Conservation (phyloP, 2,888 invertebrate species). For the Coelopa pilipes region DNA sequence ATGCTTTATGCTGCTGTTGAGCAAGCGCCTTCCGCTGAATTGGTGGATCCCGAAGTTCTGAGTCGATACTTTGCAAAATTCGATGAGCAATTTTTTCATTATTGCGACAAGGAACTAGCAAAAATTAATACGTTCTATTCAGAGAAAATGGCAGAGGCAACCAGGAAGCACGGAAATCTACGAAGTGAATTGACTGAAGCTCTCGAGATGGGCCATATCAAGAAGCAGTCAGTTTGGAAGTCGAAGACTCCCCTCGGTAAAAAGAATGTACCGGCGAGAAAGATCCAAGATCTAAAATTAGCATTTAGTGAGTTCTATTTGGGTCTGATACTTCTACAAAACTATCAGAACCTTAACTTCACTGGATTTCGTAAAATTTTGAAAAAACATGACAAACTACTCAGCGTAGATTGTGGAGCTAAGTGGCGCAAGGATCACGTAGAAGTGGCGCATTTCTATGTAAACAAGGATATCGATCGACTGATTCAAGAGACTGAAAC, state of each 20-base stretch:
- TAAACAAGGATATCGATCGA: slow-evolving; percentile 85
- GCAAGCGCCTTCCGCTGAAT: slow-evolving; percentile 80
- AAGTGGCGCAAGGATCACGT: slow-evolving; percentile 83
- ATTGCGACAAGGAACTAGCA: slow-evolving; percentile 84
- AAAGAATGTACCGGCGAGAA: slow-evolving; percentile 72
- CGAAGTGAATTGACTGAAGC: slow-evolving; percentile 76
- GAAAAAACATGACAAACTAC: slow-evolving; percentile 88
- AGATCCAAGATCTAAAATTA: slow-evolving; percentile 83
- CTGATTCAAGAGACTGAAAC: slow-evolving; percentile 84
- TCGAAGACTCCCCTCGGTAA: slow-evolving; percentile 65
- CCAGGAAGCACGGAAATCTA: slow-evolving; percentile 80
- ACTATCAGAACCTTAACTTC: slow-evolving; percentile 88
- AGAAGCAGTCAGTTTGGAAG: slow-evolving; percentile 64
- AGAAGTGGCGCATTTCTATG: slow-evolving; percentile 85
- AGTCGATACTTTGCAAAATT: slow-evolving; percentile 81
- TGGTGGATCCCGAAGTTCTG: slow-evolving; percentile 76
- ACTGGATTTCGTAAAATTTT: slow-evolving; percentile 91
- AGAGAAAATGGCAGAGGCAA: slow-evolving; percentile 91
- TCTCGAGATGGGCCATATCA: slow-evolving; percentile 64
- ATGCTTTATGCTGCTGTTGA: slow-evolving; percentile 84
- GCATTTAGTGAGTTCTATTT: slow-evolving; percentile 93
- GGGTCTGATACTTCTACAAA: slow-evolving; percentile 85
- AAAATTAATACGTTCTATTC: slow-evolving; percentile 91
- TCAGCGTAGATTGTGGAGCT: slow-evolving; percentile 76
- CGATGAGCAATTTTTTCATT: slow-evolving; percentile 86